A percentile compares a stretch with the other conserved stretches of the same genome.
Conservation (phyloP, 2,797 vertebrate species). For the Pteronotus mesoamericanus region DNA sequence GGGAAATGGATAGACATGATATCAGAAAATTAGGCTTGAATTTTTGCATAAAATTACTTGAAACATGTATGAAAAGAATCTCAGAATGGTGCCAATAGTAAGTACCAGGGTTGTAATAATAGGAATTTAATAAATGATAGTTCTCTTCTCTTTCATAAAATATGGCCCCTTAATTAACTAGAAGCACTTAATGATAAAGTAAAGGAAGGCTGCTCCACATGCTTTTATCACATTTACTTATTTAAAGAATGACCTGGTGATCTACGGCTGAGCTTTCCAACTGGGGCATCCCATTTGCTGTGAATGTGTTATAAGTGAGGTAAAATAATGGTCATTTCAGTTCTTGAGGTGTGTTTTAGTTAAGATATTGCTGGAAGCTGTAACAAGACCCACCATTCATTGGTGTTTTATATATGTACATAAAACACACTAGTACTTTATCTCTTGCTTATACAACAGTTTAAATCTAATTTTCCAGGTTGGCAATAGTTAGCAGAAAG, state of each 20-base stretch:
- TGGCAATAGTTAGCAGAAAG: not conserved
- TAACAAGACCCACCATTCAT: not conserved
- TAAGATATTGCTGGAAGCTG: not conserved
- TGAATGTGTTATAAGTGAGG: not conserved
- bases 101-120: not conserved
- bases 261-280: not conserved
- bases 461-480: not conserved
- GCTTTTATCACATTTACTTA: not conserved
- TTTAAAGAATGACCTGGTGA: conserved; percentile 3
- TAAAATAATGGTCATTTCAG: not conserved
- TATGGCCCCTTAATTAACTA: conserved; percentile 52
- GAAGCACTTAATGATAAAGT: conserved; percentile 16
- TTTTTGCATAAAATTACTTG: not conserved
- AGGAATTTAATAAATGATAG: conserved; percentile 25
- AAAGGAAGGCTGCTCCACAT: not conserved
- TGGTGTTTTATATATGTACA: not conserved
- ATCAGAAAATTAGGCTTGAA: not conserved
- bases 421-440: not conserved
- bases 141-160: conserved; percentile 35
- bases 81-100: not conserved
- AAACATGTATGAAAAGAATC: not conserved
- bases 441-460: not conserved
- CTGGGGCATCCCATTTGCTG: not conserved
- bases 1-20: not conserved
- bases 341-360: not conserved